Conservation (phyloP, 2,888 invertebrate genomes). For the Sminthurides aquaticus region DNA sequence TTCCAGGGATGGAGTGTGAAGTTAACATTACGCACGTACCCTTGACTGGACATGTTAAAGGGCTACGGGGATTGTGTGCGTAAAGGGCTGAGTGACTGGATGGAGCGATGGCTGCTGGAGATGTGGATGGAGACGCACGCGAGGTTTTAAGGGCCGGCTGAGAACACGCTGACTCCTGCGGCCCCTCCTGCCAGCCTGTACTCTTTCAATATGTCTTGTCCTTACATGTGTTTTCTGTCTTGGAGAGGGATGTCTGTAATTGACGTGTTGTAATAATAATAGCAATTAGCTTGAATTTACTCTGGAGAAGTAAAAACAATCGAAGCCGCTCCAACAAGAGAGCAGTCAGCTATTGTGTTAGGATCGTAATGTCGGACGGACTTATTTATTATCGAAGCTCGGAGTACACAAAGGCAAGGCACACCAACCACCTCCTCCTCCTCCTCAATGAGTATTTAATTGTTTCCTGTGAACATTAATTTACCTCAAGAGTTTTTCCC, state of each 20-base stretch:
- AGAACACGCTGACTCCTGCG: too few relatives aligned
- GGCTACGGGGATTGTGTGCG: too few relatives aligned
- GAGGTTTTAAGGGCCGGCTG: not conserved
- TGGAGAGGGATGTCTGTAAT: conserved; percentile 13
- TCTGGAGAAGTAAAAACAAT: conserved; percentile 6
- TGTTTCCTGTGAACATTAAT: not conserved
- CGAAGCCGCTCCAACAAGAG: conserved; percentile 5
- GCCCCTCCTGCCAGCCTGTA: not conserved
- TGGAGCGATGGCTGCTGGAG: too few relatives aligned
- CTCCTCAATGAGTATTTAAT: not conserved
- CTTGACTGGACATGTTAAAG: too few relatives aligned
- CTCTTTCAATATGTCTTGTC: too few relatives aligned
- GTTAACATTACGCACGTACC: too few relatives aligned
- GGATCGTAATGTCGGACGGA: not conserved
- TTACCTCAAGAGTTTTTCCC: too few relatives aligned
- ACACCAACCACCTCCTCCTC: not conserved
- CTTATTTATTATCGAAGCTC: not conserved
- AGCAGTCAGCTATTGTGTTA: not conserved
- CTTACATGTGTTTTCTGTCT: not conserved
- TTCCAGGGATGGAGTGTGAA: too few relatives aligned
- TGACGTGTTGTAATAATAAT: conserved; percentile 20
- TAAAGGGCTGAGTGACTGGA: too few relatives aligned
- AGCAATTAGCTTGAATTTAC: conserved; percentile 21
- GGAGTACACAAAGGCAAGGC: too few relatives aligned
- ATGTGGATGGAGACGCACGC: not conserved